These are phyloP conservation scores for Cosmopolites sordidus DNA, from an alignment of 2,888 invertebrate genomes.

Conservation along the genomic window DNA sequence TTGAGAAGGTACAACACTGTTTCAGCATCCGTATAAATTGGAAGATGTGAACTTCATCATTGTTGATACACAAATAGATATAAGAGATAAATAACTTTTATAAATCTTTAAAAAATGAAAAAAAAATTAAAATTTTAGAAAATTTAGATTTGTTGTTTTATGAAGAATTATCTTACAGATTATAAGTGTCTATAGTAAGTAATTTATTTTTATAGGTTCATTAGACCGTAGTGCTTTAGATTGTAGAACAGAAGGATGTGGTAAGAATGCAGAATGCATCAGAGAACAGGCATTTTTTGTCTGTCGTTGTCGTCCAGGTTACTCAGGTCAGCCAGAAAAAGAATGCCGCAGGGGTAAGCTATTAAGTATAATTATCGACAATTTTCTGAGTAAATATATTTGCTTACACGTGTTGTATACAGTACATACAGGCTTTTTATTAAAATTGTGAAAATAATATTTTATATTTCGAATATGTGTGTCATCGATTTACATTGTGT, in stretches of 20 bases:
- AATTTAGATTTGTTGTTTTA: too few relatives aligned
- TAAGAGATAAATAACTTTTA: not conserved
- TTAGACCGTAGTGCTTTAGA: conserved; percentile 61
- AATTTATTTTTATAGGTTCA: conserved; percentile 49
- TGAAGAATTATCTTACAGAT: too few relatives aligned
- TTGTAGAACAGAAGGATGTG: conserved; percentile 81
- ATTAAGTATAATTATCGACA: not conserved
- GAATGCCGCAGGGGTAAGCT: conserved; percentile 64
- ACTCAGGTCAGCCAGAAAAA: conserved; percentile 66
- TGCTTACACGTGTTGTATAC: conserved; percentile 35
- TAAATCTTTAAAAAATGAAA: too few relatives aligned
- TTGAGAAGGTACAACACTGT: too few relatives aligned
- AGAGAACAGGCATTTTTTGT: conserved; percentile 79
- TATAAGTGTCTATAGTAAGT: too few relatives aligned
- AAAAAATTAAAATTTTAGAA: too few relatives aligned
- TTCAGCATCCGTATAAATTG: too few relatives aligned
- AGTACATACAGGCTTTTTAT: conserved; percentile 39
- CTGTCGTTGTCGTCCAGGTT: conserved; percentile 74
- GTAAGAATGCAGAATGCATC: conserved; percentile 80
- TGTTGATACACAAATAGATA: not conserved
- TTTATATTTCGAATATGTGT: not conserved
- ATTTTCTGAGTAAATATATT: not conserved
- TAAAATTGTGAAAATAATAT: not conserved
- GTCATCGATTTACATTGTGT: not conserved
- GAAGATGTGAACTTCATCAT: too few relatives aligned